These are phyloP conservation scores for Mimachlamys varia DNA, from an alignment of 2,888 invertebrate genomes.

Conservation along the genomic window DNA sequence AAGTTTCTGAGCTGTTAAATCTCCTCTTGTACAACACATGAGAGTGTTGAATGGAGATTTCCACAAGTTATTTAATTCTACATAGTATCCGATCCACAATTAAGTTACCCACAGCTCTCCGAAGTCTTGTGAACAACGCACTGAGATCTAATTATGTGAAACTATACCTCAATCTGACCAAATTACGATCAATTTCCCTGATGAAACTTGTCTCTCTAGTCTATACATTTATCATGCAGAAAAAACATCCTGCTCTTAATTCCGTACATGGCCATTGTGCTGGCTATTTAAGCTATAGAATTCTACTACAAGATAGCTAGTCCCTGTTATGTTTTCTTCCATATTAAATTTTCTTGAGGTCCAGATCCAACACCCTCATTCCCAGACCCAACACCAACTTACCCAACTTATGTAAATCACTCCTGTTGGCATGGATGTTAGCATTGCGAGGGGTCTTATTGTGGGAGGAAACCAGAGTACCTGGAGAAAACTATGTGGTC, in stretches of 20 bases:
- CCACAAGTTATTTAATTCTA: background rate
- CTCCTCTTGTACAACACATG: background rate
- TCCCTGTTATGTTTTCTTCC: background rate
- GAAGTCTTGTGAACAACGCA: background rate
- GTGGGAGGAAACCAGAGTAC: too few relatives aligned
- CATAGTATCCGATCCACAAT: background rate
- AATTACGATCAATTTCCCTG: conserved; percentile 16
- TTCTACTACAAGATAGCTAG: background rate
- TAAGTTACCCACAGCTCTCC: background rate
- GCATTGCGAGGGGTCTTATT: too few relatives aligned
- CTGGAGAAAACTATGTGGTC: too few relatives aligned
- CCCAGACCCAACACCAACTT: too few relatives aligned
- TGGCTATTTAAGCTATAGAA: background rate
- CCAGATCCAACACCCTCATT: too few relatives aligned
- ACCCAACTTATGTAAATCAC: too few relatives aligned
- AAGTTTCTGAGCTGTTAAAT: background rate
- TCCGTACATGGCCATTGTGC: conserved; percentile 19
- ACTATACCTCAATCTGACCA: background rate
- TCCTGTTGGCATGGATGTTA: too few relatives aligned
- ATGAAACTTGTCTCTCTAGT: background rate
- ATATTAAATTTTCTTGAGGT: too few relatives aligned
- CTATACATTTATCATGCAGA: background rate
- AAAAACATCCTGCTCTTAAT: conserved; percentile 9
- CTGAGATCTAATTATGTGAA: background rate
- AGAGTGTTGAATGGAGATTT: background rate